These are phyloP conservation scores for Leptinotarsa undecemlineata DNA, from an alignment of 1,140 invertebrate species.

Conservation along the genomic window DNA sequence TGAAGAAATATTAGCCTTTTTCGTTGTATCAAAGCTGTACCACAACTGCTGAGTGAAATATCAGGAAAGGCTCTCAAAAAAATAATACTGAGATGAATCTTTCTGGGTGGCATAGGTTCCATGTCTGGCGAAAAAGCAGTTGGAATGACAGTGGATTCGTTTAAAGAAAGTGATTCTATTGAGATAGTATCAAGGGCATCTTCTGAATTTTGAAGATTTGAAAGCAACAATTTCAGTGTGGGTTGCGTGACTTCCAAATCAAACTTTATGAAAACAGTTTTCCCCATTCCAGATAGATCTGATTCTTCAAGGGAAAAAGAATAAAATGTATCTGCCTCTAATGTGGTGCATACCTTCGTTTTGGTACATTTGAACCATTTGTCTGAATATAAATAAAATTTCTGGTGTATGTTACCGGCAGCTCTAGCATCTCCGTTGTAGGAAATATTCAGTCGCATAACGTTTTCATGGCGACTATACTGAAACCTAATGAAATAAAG, in stretches of 20 bases:
- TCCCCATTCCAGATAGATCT: neutral
- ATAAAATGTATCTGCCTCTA: neutral
- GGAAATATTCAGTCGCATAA: neutral
- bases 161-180: neutral
- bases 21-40: neutral
- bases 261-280: neutral
- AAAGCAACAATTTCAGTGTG: neutral
- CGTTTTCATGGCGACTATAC: neutral
- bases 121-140: neutral
- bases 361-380: neutral
- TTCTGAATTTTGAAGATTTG: neutral
- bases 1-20: neutral
- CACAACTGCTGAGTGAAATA: neutral
- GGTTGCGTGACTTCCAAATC: neutral
- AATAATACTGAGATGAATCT: neutral
- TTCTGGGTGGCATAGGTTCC: neutral
- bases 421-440: neutral
- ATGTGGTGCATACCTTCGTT: neutral
- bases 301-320: neutral
- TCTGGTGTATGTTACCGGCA: neutral
- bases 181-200: neutral
- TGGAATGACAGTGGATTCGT: neutral
- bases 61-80: neutral
- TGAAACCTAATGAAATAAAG: slow-evolving; percentile 4
- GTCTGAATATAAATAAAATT: neutral